Conservation (phyloP, 37 sponge, comb jelly and placozoan genomes). For the Beroe forskalii region DNA sequence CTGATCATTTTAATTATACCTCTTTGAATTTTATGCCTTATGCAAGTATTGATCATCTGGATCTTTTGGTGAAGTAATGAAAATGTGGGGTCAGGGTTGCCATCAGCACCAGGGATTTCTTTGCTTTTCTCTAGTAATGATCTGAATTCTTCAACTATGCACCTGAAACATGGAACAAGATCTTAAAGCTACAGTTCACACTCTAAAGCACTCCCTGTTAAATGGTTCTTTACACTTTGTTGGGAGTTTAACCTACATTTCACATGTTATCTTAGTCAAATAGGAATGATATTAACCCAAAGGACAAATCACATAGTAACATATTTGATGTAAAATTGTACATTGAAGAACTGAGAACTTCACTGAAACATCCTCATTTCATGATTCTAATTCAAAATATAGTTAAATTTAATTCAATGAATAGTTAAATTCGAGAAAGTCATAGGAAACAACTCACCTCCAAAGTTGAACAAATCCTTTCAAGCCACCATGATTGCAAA, state of each 20-base stretch:
- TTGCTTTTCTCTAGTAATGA: background rate
- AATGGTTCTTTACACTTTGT: no score
- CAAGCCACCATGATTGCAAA: background rate
- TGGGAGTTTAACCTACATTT: background rate
- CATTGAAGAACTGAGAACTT: no score
- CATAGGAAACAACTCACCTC: no score
- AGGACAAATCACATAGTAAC: no score
- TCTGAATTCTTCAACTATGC: background rate
- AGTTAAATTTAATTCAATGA: no score
- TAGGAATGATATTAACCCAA: background rate
- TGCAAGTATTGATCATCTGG: slow-evolving; percentile 57
- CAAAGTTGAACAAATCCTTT: slow-evolving; percentile 39
- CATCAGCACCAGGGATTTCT: background rate
- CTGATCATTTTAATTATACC: no score
- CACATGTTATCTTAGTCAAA: background rate
- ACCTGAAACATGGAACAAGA: slow-evolving; percentile 8
- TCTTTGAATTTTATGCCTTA: slow-evolving; percentile 26
- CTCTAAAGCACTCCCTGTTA: no score
- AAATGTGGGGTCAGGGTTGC: background rate
- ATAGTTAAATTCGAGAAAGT: no score
- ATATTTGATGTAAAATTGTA: no score
- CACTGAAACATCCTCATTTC: no score
- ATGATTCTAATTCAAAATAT: no score
- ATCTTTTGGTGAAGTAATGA: slow-evolving; percentile 51
- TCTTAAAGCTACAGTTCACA: no score